Percentiles rank a stretch among this genome's conserved stretches.
Conservation (phyloP, 2,113 vertebrate species). For the Steatornis caripensis region DNA sequence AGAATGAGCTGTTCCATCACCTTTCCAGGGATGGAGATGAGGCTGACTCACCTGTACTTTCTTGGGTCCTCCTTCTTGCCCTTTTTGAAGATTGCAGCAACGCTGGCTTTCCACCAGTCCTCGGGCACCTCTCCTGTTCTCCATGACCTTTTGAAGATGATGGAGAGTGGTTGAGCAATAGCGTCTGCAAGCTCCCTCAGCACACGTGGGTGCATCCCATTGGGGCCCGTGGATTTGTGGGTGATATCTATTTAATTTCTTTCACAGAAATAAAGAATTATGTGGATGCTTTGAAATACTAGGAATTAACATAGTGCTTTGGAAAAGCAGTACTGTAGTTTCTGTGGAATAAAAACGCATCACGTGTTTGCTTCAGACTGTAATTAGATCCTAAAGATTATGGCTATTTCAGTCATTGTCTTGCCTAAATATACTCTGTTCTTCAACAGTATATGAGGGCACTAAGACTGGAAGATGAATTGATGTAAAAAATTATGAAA, state of each 20-base stretch:
- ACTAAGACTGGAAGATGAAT: neutral
- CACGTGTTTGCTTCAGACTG: neutral
- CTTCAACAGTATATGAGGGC: neutral
- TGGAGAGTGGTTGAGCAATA: too few species aligned
- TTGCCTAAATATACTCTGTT: neutral
- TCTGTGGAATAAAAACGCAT: neutral
- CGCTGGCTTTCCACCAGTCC: too few species aligned
- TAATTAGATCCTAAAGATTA: neutral
- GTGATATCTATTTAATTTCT: neutral
- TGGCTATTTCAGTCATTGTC: neutral
- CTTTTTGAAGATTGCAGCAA: too few species aligned
- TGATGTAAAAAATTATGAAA: neutral
- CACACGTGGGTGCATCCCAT: too few species aligned
- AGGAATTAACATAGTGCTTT: neutral
- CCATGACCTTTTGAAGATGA: too few species aligned
- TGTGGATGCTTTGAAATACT: neutral
- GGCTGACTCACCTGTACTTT: too few species aligned
- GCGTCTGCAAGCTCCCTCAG: too few species aligned
- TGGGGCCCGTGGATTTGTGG: too few species aligned
- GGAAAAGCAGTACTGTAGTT: neutral
- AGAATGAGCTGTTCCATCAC: too few species aligned
- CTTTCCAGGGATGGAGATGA: too few species aligned
- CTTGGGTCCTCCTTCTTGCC: too few species aligned
- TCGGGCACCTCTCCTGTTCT: too few species aligned
- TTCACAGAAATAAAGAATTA: neutral